Base-by-base conservation (phyloP, 64 coral and sea anemone species). In the Platygyra sinensis region DNA sequence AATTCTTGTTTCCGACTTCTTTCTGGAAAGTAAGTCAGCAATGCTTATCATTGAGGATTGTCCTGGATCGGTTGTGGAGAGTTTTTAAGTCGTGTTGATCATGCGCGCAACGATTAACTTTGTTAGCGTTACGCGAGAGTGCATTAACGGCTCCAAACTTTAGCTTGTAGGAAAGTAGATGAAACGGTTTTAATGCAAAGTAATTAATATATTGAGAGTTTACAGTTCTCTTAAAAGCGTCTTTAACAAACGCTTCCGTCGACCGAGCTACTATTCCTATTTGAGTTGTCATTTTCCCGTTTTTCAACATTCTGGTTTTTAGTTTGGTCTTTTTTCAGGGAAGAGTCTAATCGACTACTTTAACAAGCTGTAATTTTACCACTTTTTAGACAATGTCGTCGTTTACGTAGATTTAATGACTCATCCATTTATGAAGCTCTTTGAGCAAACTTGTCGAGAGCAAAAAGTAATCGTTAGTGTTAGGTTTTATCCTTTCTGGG, bases 161-260 rank as follows among this genome's bases (percentile, higher is more conserved):
- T 22, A 46, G 36, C 6, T 13, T 57, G 54, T 57, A 42, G 36
- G 36, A n/a, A 77, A 77, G 24, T 50, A 20, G 17, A n/a, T n/a
- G n/a, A 33, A 27, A 52, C 33, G 2, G 32, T 65, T 60, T 65
- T 38, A 38, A 15, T 4, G 17, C 16, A 67, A 39, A 83, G 32
- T 39, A 83, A 12, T 83, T 63, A 65, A 39, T 39, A 42, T 83
- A 83, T 33, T 8, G 16, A 81, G 79, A 61, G 62, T 61, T 81
- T 62, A 32, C 28, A 36, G 55, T 81, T 67, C 17, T 83, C 19
- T 18, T 19, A 30, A 27, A 83, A 38, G 18, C 62, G 12, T 51
- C 16, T 49, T 49, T 0, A 67, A 19, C 10, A 29, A 85, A 9
- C 3, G 24, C 51, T 22, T 0, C 33, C 51, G 17, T 3, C 30